Conservation (phyloP, 1,140 invertebrate genomes). For the Drosophila rufa region DNA sequence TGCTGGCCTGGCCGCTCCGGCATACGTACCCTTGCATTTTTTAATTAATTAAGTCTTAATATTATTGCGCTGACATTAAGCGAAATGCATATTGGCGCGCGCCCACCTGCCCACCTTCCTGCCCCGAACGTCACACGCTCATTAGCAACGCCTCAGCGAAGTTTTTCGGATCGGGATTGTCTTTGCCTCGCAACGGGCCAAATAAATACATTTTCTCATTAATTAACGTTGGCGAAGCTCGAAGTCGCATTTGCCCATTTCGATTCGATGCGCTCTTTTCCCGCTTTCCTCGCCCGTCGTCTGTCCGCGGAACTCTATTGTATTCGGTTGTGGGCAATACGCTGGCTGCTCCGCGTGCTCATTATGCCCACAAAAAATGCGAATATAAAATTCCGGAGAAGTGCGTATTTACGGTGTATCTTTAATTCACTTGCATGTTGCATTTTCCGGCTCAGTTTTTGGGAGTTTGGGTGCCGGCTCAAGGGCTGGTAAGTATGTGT, state of each 20-base stretch:
- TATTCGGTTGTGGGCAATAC: slow-evolving; percentile 66
- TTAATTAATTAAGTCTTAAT: slow-evolving; percentile 84
- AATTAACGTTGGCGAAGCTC: slow-evolving; percentile 66
- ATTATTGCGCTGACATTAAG: slow-evolving; percentile 80
- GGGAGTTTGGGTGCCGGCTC: neutral
- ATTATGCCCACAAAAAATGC: slow-evolving; percentile 61
- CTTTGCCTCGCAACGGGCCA: slow-evolving; percentile 39
- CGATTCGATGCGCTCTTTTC: neutral
- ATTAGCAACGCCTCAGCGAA: slow-evolving; percentile 61
- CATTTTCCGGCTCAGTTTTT: slow-evolving; percentile 1
- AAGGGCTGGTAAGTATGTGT: slow-evolving; percentile 4
- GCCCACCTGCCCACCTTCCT: slow-evolving; percentile 7
- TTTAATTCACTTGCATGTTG: slow-evolving; percentile 23
- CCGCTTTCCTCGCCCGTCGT: no score
- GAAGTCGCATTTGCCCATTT: slow-evolving; percentile 52
- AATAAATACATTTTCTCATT: slow-evolving; percentile 80
- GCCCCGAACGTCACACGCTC: slow-evolving; percentile 42
- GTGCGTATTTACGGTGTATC: slow-evolving; percentile 48
- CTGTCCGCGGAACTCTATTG: slow-evolving; percentile 46
- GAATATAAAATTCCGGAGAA: slow-evolving; percentile 17
- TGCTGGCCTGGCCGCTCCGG: slow-evolving; percentile 4
- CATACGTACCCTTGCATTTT: slow-evolving; percentile 49
- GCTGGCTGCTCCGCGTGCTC: slow-evolving; percentile 43
- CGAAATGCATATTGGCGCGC: slow-evolving; percentile 69
- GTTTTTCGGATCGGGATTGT: slow-evolving; percentile 36